These are phyloP conservation scores for Brachyptera putata DNA, from an alignment of 2,888 invertebrate species.

Conservation along the genomic window DNA sequence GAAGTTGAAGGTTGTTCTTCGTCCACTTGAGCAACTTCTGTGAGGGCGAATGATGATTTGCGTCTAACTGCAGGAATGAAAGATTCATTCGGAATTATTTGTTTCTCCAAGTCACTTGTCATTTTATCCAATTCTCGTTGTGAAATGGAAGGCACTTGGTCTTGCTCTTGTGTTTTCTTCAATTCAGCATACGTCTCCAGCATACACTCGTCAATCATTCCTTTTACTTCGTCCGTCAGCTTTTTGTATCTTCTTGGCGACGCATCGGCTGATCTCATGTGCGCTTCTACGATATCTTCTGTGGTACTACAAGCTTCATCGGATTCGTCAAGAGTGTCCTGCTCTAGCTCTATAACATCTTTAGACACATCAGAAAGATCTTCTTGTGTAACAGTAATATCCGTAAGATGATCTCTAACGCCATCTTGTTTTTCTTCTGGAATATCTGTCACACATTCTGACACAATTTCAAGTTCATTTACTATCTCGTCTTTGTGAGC, in stretches of 20 bases:
- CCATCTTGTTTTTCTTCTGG: too few relatives aligned
- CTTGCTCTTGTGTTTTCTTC: background rate
- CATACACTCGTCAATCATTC: constrained; percentile 8
- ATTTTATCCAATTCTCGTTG: background rate
- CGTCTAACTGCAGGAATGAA: background rate
- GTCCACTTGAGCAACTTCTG: background rate
- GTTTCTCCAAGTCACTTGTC: background rate
- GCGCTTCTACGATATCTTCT: too few relatives aligned
- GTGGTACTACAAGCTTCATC: too few relatives aligned
- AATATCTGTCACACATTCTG: too few relatives aligned
- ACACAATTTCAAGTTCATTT: too few relatives aligned
- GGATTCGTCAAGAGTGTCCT: too few relatives aligned
- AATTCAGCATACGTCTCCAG: background rate
- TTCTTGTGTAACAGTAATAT: too few relatives aligned
- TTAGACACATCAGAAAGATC: too few relatives aligned
- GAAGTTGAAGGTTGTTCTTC: background rate
- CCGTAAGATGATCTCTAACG: too few relatives aligned
- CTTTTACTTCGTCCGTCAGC: background rate
- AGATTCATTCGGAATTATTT: constrained; percentile 2
- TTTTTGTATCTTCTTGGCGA: background rate
- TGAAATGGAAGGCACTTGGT: background rate
- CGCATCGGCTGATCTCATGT: too few relatives aligned
- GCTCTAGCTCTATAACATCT: too few relatives aligned
- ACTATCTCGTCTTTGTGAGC: too few relatives aligned
- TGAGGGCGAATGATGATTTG: background rate